Percentiles rank a stretch among this genome's conserved stretches.
These are phyloP conservation scores for Plebejus melissa DNA, from an alignment of 2,888 invertebrate species.

Conservation along the genomic window DNA sequence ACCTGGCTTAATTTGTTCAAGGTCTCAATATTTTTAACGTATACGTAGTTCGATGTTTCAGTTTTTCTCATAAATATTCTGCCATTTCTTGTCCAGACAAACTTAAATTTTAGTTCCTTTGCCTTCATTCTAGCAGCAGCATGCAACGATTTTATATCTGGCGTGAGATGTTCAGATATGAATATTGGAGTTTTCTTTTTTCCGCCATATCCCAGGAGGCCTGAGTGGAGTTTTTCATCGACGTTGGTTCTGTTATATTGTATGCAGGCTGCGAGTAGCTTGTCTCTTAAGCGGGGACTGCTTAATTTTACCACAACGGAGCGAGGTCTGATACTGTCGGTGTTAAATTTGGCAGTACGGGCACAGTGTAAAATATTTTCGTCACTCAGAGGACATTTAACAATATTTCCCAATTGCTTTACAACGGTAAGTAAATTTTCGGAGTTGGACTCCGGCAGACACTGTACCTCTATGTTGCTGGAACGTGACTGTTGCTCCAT, in stretches of 20 bases:
- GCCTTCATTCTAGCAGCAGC: neutral
- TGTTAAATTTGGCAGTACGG: slow-evolving; percentile 17
- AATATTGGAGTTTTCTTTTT: neutral
- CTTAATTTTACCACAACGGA: neutral
- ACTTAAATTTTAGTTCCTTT: too few relatives aligned
- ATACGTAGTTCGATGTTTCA: too few relatives aligned
- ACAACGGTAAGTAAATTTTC: slow-evolving; percentile 15
- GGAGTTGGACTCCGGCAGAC: slow-evolving; percentile 16
- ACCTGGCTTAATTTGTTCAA: too few relatives aligned
- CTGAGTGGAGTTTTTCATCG: neutral
- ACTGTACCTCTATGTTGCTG: slow-evolving; percentile 26
- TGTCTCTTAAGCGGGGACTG: neutral
- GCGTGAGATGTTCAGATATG: neutral
- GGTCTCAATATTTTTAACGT: too few relatives aligned
- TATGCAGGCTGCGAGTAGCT: neutral
- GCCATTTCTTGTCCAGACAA: too few relatives aligned
- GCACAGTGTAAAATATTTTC: slow-evolving; percentile 4
- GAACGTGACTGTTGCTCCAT: slow-evolving; percentile 22
- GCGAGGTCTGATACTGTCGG: neutral
- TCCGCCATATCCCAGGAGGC: neutral
- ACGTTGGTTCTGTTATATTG: neutral
- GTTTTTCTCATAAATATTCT: too few relatives aligned
- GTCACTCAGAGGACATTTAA: neutral
- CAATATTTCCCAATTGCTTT: neutral
- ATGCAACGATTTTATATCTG: neutral